These are phyloP conservation scores for Schrankia costaestrigalis DNA, from an alignment of 2,888 invertebrate genomes.

Conservation along the genomic window DNA sequence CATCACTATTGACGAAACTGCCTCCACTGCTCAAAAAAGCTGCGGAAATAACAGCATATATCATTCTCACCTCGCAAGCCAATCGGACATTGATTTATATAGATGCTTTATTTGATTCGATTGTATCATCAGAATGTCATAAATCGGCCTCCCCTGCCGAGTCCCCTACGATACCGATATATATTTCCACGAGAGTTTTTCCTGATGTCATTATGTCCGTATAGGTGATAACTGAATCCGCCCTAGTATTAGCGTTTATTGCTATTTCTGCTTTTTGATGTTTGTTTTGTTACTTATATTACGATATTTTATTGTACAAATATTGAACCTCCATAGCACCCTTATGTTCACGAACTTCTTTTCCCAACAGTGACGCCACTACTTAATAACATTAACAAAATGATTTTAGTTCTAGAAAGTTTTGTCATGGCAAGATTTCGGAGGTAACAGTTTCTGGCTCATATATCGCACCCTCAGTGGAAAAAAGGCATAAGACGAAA, in stretches of 20 bases:
- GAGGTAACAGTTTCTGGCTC: too few species aligned
- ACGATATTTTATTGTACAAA: too few species aligned
- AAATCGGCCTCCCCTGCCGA: constrained; percentile 56
- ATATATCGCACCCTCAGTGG: too few species aligned
- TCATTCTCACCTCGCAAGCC: constrained; percentile 53
- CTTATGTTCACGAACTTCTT: too few species aligned
- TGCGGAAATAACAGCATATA: constrained; percentile 37
- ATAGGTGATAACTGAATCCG: constrained; percentile 68
- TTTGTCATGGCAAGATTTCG: too few species aligned
- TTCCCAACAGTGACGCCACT: too few species aligned
- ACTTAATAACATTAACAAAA: too few species aligned
- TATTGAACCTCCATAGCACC: too few species aligned
- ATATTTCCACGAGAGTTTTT: constrained; percentile 60
- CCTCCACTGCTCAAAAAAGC: constrained; percentile 15
- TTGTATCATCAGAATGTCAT: constrained; percentile 79
- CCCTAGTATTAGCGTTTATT: constrained; percentile 39
- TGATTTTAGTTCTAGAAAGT: too few species aligned
- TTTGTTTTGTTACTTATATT: constrained; percentile 12
- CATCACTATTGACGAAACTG: constrained; percentile 3
- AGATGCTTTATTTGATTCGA: constrained; percentile 77
- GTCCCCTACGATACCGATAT: constrained; percentile 41
- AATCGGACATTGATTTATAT: constrained; percentile 77
- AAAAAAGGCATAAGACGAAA: too few species aligned
- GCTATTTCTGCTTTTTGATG: constrained; percentile 35
- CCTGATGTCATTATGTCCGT: constrained; percentile 71